Conservation (phyloP, 2,797 vertebrate genomes). For the Gastrophryne carolinensis region DNA sequence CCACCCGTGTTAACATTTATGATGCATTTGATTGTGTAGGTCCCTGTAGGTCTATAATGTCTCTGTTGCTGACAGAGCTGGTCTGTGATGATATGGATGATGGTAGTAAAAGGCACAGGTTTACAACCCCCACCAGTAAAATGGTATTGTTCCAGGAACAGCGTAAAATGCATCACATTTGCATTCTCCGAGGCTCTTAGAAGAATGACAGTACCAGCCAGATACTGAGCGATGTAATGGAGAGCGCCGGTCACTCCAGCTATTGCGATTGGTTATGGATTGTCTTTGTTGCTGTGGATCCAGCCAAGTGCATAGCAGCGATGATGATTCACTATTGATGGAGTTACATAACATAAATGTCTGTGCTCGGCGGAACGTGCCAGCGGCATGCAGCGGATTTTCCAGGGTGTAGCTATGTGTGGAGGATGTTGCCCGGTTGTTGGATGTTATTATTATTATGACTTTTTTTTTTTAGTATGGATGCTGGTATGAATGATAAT, state of each 20-base stretch:
- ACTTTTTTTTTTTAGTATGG: not conserved
- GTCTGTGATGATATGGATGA: no score
- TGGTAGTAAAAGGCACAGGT: no score
- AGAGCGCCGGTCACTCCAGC: not conserved
- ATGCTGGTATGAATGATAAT: not conserved
- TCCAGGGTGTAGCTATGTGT: not conserved
- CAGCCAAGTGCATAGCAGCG: not conserved
- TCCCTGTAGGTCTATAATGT: no score
- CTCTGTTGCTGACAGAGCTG: no score
- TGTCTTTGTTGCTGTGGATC: not conserved
- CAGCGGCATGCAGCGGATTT: conserved; percentile 2
- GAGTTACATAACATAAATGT: conserved; percentile 17
- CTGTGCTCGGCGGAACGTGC: not conserved
- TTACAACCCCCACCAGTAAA: no score
- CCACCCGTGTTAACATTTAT: no score
- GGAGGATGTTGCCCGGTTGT: not conserved
- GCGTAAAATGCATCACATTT: no score
- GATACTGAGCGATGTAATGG: no score
- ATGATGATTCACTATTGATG: not conserved
- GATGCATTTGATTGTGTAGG: no score
- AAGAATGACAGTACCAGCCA: no score
- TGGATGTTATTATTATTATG: not conserved
- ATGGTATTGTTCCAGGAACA: no score
- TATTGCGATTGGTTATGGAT: not conserved
- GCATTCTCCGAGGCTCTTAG: no score